phyloP scores from a whole-genome alignment of 2,113 vertebrate genomes.

The Bubo blakistoni region DNA sequence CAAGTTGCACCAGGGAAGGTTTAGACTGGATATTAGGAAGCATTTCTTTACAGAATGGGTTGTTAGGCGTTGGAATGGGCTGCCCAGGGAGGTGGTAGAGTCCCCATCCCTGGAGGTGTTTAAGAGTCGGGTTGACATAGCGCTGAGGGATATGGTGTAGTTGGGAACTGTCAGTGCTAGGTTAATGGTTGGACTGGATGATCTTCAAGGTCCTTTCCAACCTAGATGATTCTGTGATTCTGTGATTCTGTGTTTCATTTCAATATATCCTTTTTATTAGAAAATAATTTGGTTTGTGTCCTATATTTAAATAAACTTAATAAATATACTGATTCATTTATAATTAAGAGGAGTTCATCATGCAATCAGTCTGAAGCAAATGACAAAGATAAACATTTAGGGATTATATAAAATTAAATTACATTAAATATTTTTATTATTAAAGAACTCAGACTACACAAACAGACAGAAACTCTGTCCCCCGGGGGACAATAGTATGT shows the following conservation, averaged over 20 bases:
- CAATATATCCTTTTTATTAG: not conserved
- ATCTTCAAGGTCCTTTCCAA: no score
- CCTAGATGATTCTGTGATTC: no score
- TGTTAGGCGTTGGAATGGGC: no score
- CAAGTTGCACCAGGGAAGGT: no score
- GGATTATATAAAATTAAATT: not conserved
- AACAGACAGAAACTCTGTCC: accelerated
- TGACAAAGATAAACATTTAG: not conserved
- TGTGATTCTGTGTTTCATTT: not conserved
- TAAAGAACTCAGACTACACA: not conserved
- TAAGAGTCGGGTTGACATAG: no score
- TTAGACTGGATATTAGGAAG: no score
- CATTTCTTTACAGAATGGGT: no score
- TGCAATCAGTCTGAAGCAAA: not conserved
- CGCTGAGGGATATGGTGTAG: no score
- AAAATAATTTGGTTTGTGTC: accelerated
- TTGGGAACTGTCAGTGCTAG: no score
- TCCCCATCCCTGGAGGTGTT: no score
- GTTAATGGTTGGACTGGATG: no score
- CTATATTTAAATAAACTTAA: not conserved
- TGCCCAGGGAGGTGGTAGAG: no score
- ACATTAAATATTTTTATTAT: not conserved
- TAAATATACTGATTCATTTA: not conserved
- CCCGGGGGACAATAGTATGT: not conserved
- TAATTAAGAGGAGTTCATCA: not conserved